These are phyloP conservation scores for Balanococcus diminutus DNA, from an alignment of 2,888 invertebrate species.

Conservation along the genomic window DNA sequence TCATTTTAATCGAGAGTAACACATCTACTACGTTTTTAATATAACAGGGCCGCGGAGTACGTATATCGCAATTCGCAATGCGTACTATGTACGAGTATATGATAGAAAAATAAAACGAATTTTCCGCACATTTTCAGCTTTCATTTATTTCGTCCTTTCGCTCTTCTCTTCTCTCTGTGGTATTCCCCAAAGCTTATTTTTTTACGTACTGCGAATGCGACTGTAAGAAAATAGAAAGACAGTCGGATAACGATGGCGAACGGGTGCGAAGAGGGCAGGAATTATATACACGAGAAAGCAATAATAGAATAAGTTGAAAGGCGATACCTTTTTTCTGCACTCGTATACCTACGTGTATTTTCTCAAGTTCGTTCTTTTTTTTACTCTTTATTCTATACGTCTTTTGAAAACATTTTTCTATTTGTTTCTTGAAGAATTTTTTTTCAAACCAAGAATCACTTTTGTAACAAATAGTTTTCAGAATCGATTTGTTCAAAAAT, in stretches of 20 bases:
- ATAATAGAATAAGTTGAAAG: not conserved
- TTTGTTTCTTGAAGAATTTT: not conserved
- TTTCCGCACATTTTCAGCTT: not conserved
- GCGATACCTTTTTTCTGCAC: not conserved
- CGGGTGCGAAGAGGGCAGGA: not conserved
- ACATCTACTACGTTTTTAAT: not conserved
- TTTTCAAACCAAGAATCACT: no score
- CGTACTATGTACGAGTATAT: not conserved
- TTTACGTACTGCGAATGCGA: not conserved
- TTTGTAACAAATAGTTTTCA: no score
- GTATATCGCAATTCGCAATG: not conserved
- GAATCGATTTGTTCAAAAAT: no score
- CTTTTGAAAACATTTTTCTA: not conserved
- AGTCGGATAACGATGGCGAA: not conserved
- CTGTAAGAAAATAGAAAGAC: not conserved
- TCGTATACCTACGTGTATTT: not conserved
- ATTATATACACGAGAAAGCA: not conserved
- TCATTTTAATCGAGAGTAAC: slow-evolving; percentile 3
- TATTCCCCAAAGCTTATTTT: not conserved
- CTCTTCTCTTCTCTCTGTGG: not conserved
- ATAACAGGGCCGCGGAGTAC: no score
- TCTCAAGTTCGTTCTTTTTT: not conserved
- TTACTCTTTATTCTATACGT: not conserved
- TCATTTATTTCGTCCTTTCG: not conserved
- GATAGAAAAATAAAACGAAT: not conserved